Base-by-base conservation (phyloP, 1,140 invertebrate genomes). In the Eurosta solidaginis region DNA sequence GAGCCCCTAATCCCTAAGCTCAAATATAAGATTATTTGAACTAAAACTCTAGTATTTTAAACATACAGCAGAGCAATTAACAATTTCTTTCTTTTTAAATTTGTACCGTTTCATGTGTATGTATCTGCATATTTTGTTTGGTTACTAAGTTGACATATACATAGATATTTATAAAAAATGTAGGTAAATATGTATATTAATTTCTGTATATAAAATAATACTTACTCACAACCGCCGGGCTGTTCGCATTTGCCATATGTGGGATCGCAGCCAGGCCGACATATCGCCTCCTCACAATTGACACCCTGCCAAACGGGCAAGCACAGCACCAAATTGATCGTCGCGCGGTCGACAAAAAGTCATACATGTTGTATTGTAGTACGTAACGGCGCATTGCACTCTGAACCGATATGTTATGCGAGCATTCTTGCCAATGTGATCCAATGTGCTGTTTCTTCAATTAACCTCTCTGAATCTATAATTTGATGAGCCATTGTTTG, bases 321-420 rank as follows among this genome's bases (percentile, higher is more conserved):
- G 89, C 97, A 99, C 59, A 94, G 92, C 88, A 25, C 97, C 97
- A 88, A 97, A 97, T 85, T 93, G 93, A 89, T 98, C 97, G 89
- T 98, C 93, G 63, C 96, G 90, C 68, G 96, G 93, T 76, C 95
- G 91, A 89, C 97, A 99, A 85, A 97, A 94, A 85, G 95, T 96
- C 81, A 95, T 96, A 90, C 97, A 99, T 59, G 95, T 96, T 81
- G 95, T 93, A 85, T 97, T 97, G 91, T 97, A 98, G 89, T 98
- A 98, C 89, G 97, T 93, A 82, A 92, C 91, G 87, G 95, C 92
- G 89, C 97, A 98, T 82, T 93, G 91, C 29, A 98, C 96, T 76
- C 97, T 92, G 85, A 97, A 96, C 83, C 94, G 91, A 89, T 97
- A 98, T 14, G 93, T 93, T 77, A 98, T 89, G 80, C 93, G 90